A percentile compares a stretch with the other conserved stretches of the same genome.
Conservation (phyloP, 1,140 invertebrate genomes). For the Lordiphosa mommai region DNA sequence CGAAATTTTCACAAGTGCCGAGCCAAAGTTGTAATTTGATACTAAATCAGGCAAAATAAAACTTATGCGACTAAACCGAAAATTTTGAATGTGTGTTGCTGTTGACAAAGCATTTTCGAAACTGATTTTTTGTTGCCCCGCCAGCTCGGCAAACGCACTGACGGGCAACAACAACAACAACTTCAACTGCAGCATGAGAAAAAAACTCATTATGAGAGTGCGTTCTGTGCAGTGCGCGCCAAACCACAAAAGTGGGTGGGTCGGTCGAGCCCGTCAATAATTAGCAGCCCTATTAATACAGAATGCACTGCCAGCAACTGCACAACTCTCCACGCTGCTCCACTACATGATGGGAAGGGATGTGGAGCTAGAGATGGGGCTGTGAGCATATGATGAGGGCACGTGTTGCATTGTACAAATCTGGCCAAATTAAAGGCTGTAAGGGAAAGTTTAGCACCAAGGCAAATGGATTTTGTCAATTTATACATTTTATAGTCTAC, state of each 20-base stretch:
- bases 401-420: too few species aligned
- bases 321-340: not conserved
- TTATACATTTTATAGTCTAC: too few species aligned
- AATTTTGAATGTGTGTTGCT: conserved; percentile 76
- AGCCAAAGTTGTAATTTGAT: conserved; percentile 45
- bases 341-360: too few species aligned
- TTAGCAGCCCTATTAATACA: conserved; percentile 64
- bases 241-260: conserved; percentile 27
- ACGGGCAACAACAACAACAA: conserved; percentile 27
- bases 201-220: conserved; percentile 59
- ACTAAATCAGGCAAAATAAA: conserved; percentile 64
- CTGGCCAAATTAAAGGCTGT: too few species aligned
- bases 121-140: conserved; percentile 60
- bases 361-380: too few species aligned
- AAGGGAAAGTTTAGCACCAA: too few species aligned
- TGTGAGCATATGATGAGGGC: too few species aligned
- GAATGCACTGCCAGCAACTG: conserved; percentile 4
- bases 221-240: conserved; percentile 13
- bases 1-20: conserved; percentile 33
- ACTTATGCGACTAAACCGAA: conserved; percentile 77
- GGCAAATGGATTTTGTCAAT: too few species aligned
- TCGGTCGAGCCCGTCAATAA: conserved; percentile 42
- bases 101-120: conserved; percentile 78
- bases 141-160: conserved; percentile 37
- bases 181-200: conserved; percentile 22